Conservation (phyloP, 2,888 invertebrate genomes). For the Apoda limacodes region DNA sequence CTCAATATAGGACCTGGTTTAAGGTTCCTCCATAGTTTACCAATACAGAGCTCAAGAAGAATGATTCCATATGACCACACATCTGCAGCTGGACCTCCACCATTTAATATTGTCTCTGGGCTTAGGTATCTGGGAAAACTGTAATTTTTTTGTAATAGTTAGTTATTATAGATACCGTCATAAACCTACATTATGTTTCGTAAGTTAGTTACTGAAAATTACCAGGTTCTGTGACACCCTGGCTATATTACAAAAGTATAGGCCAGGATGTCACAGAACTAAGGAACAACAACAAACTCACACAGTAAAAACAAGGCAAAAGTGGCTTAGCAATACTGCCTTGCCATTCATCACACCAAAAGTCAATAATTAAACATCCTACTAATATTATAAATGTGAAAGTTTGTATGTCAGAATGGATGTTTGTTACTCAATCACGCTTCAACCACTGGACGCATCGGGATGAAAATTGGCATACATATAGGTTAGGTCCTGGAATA, state of each 20-base stretch:
- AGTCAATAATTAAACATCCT: too few relatives aligned
- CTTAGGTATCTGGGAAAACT: conserved; percentile 84
- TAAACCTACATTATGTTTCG: too few relatives aligned
- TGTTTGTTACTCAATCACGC: background rate
- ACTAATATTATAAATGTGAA: conserved; percentile 1
- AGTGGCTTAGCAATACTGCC: too few relatives aligned
- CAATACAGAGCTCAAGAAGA: conserved; percentile 81
- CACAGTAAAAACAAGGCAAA: too few relatives aligned
- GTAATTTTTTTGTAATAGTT: too few relatives aligned
- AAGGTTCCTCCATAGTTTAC: conserved; percentile 78
- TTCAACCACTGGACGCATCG: background rate
- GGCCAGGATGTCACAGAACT: too few relatives aligned
- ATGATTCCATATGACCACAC: conserved; percentile 96
- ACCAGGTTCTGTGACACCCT: too few relatives aligned
- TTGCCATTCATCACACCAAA: too few relatives aligned
- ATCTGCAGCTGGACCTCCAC: conserved; percentile 84
- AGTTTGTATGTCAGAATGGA: background rate
- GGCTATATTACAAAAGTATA: too few relatives aligned
- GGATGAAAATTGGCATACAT: background rate
- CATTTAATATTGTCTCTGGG: conserved; percentile 82
- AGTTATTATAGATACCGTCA: too few relatives aligned
- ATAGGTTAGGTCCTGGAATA: background rate
- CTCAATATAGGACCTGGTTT: conserved; percentile 81
- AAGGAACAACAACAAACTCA: too few relatives aligned
- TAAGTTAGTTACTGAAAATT: too few relatives aligned